phyloP scores from a whole-genome alignment of 2,113 vertebrate genomes.

The Xiphophorus couchianus region DNA sequence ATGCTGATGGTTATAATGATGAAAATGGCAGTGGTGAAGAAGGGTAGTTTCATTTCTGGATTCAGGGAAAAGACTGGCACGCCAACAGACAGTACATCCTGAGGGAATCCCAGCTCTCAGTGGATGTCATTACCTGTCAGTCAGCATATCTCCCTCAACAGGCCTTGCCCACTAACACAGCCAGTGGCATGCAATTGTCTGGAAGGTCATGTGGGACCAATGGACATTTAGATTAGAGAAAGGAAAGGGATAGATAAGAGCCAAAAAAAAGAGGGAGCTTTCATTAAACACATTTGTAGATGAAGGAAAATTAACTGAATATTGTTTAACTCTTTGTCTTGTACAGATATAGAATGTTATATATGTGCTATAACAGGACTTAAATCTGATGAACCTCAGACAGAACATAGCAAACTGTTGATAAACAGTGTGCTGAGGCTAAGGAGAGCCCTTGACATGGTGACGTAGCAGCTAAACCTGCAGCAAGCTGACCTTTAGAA shows the following conservation, averaged over 20 bases:
- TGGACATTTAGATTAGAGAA: slow-evolving; percentile 39
- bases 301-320: not conserved
- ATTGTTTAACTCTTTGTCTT: not conserved
- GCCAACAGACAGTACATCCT: slow-evolving; percentile 30
- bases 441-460: slow-evolving; percentile 14
- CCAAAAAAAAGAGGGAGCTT: not conserved
- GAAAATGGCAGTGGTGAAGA: slow-evolving; percentile 23
- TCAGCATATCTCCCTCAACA: slow-evolving; percentile 64
- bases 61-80: slow-evolving; percentile 39
- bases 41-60: slow-evolving; percentile 29
- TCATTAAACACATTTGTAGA: not conserved
- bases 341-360: not conserved
- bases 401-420: slow-evolving; percentile 6
- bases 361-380: not conserved
- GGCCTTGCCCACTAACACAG: slow-evolving; percentile 55
- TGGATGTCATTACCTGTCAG: slow-evolving; percentile 74
- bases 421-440: slow-evolving; percentile 3
- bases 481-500: slow-evolving; percentile 37
- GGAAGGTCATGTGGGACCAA: slow-evolving; percentile 56
- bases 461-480: slow-evolving; percentile 25
- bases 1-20: slow-evolving; percentile 39
- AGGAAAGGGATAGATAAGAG: slow-evolving; percentile 12
- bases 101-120: slow-evolving; percentile 58
- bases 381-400: slow-evolving; percentile 15
- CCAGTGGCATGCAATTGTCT: slow-evolving; percentile 57